Base-by-base conservation (phyloP, 2,888 invertebrate genomes). In the Pteria penguin region DNA sequence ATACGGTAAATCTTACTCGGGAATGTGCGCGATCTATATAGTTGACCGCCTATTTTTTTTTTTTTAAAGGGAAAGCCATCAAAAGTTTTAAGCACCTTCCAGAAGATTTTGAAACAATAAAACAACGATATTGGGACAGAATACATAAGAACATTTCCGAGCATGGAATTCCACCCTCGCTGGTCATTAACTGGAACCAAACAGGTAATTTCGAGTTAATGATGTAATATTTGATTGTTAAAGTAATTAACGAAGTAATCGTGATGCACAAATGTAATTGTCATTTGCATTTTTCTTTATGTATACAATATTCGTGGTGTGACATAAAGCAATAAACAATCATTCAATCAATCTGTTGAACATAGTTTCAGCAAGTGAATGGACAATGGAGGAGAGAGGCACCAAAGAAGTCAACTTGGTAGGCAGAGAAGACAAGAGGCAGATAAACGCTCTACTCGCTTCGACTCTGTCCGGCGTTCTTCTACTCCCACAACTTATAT, bases 351-450 rank as follows among this genome's bases (percentile, higher is more conserved):
- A n/a, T n/a, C n/a, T n/a, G 55, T 55, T 55, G 55, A 55, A 55
- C 55, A 14, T 55, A 24, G 55, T 55, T 14, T 24, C 55, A 55
- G 55, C 55, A 3, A 55, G 55, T 24, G 55, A 55, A 14, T 55
- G 55, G 55, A 24, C 55, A 55, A n/a, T n/a, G n/a, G n/a, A n/a
- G n/a, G n/a, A n/a, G n/a, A n/a, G n/a, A n/a, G n/a, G n/a, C n/a
- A n/a, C n/a, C 55, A 55, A 55, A 24, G 22, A 55, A 55, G 55
- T 55, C 4, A 55, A 55, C 22, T 55, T 55, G n/a, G n/a, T n/a
- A n/a, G n/a, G n/a, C n/a, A n/a, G 55, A 55, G 55, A 24, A 55
- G 55, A 14, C 55, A 55, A 55, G 55, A n/a, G 55, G 14, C 55
- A 55, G 14, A 55, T 55, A 3, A 55, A n/a, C 14, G 55, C 55